Evolutionary conservation across 2,888 invertebrate genomes (phyloP).

Genomic region (Chorisops tibialis): DNA sequence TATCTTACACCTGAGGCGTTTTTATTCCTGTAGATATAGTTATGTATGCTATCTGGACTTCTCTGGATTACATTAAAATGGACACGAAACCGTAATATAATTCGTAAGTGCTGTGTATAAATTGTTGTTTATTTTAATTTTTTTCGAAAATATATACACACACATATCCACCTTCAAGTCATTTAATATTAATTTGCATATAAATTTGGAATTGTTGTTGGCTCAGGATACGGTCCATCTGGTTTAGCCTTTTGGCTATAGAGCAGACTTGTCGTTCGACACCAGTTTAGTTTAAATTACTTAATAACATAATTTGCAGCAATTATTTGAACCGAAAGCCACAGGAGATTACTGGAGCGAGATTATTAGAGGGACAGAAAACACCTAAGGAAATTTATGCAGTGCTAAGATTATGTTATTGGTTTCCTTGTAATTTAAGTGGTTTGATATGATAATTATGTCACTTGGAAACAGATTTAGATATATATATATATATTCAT

Average conservation of each 20-base stretch:
- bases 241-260: neutral
- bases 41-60: too few species aligned
- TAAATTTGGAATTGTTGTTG: conserved; percentile 1
- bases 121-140: neutral
- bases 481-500: too few species aligned
- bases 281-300: neutral
- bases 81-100: neutral
- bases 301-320: conserved; percentile 14
- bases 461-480: too few species aligned
- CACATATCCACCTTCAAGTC: neutral
- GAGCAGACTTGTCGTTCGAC: neutral
- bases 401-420: too few species aligned
- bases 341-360: too few species aligned
- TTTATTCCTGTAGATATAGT: too few species aligned
- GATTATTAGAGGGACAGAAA: too few species aligned
- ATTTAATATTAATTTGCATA: conserved; percentile 2
- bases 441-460: too few species aligned
- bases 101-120: neutral
- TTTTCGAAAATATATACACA: neutral
- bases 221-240: neutral
- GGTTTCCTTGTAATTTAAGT: too few species aligned
- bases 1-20: too few species aligned
- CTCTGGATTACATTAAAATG: neutral
- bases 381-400: too few species aligned
- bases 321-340: neutral